phyloP scores from a whole-genome alignment of 2,113 vertebrate genomes.

The Prunella fulvescens region DNA sequence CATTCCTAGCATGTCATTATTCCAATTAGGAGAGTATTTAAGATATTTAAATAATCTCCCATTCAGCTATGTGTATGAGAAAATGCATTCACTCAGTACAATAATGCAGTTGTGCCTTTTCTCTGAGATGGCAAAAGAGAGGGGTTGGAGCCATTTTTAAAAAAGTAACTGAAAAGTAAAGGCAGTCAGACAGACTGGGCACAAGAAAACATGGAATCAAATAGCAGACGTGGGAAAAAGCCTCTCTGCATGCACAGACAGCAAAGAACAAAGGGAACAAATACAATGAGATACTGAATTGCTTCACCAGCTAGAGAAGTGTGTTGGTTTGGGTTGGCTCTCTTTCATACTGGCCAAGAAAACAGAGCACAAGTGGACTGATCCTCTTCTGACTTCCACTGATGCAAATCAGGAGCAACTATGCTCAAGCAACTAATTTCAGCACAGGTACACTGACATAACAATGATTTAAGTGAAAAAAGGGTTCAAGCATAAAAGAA shows the following conservation, averaged over 20 bases:
- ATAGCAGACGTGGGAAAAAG: not conserved
- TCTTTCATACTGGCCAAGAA: not conserved
- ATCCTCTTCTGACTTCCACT: not conserved
- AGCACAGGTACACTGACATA: not conserved
- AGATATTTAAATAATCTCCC: slow-evolving; percentile 27
- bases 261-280: not conserved
- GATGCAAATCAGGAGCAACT: not conserved
- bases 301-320: not conserved
- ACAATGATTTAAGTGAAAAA: not conserved
- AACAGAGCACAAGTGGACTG: not conserved
- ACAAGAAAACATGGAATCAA: not conserved
- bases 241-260: not conserved
- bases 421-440: not conserved
- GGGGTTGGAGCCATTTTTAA: not conserved
- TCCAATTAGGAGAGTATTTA: slow-evolving; percentile 3
- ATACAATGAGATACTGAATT: not conserved
- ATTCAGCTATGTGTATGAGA: slow-evolving; percentile 33
- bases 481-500: not conserved
- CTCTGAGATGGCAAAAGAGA: not conserved
- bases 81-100: slow-evolving; percentile 34
- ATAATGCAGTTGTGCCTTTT: slow-evolving; percentile 43
- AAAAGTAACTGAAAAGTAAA: not conserved
- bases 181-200: not conserved
- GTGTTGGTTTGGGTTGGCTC: not conserved
- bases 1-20: not conserved